phyloP scores from a whole-genome alignment of 2,113 vertebrate species.

The Phalacrocorax pelagicus region DNA sequence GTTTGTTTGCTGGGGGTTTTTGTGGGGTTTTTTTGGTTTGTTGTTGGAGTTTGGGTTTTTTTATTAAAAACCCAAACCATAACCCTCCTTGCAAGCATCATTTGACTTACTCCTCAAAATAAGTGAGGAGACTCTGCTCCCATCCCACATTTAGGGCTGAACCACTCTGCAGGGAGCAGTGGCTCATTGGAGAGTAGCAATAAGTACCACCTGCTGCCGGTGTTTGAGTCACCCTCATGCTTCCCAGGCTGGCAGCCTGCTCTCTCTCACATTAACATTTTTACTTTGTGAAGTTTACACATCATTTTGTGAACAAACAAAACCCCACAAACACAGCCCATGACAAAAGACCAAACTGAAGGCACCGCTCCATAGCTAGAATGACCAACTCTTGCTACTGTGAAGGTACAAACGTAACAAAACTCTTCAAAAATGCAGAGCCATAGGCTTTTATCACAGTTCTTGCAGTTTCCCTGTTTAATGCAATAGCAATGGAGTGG shows the following conservation, averaged over 20 bases:
- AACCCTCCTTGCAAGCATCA: neutral
- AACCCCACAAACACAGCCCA: neutral
- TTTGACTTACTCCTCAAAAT: neutral
- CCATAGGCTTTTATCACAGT: neutral
- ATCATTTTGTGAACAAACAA: neutral
- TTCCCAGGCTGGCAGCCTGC: neutral
- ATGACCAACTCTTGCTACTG: neutral
- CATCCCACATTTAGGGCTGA: neutral
- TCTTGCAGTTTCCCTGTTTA: neutral
- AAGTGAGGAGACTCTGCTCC: neutral
- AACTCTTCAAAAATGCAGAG: neutral
- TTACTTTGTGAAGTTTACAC: neutral
- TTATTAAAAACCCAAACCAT: neutral
- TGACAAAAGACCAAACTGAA: neutral
- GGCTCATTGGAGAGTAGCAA: neutral
- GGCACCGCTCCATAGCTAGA: neutral
- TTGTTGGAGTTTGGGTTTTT: neutral
- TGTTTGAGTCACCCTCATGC: fast-evolving
- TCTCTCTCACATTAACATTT: neutral
- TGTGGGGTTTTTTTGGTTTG: neutral
- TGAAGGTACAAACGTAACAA: neutral
- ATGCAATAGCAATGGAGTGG: neutral
- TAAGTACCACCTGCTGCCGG: neutral
- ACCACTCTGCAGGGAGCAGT: neutral
- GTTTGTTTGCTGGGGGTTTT: neutral